Evolutionary conservation across 2,888 invertebrate genomes (phyloP), one percentile per base, ranked within the genome.

Genomic region (Amaurobius ferox): DNA sequence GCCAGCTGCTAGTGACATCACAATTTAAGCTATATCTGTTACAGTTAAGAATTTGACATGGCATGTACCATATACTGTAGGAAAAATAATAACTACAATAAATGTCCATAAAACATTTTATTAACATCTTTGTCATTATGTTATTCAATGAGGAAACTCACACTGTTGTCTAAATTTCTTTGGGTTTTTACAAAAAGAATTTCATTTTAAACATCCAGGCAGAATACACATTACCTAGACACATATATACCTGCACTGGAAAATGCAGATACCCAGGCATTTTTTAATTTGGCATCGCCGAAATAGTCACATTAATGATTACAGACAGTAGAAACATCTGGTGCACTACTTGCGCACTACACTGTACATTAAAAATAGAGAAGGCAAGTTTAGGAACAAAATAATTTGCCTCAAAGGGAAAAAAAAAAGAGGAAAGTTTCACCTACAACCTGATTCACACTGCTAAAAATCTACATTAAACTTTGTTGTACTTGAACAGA

Each of bases 31-130:
- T n/a, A n/a, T n/a, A n/a, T n/a, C n/a, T n/a, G n/a, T n/a, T n/a
- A n/a, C n/a, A n/a, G n/a, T n/a, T n/a, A n/a, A n/a, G n/a, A n/a
- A n/a, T n/a, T n/a, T n/a, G n/a, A n/a, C n/a, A n/a, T n/a, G n/a
- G n/a, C n/a, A n/a, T n/a, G n/a, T n/a, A n/a, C n/a, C n/a, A n/a
- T n/a, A n/a, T n/a, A n/a, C n/a, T 35, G n/a, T 55, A 19, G 16
- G n/a, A 23, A 5, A 55, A 62, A 62, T 23, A 28, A 62, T 2
- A 44, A 16, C 44, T 11, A 9, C 44, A 44, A 16, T 44, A 44
- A 2, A 44, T 44, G 72, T 78, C 39, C 68, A 66, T 86, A 86
- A 86, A 86, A 86, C 79, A 76, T 70, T 86, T 86, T 86, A 79
- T 79, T 86, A 79, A 76, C 79, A 86, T 79, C 35, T 67, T 62